Conservation (phyloP, 1,140 invertebrate species). For the Euura lappo region DNA sequence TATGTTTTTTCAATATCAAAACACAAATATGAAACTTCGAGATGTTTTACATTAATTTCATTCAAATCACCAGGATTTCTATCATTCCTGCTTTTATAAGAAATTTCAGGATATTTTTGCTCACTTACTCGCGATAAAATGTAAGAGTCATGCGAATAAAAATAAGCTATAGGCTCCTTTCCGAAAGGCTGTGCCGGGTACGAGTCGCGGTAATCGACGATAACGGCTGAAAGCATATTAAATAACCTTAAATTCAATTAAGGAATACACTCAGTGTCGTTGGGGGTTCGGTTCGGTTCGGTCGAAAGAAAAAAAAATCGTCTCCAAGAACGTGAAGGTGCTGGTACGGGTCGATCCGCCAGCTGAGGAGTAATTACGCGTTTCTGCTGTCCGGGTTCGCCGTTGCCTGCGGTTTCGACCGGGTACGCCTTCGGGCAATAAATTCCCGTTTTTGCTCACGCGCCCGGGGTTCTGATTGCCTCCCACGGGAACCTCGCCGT, state of each 20-base stretch:
- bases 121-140: too few relatives aligned
- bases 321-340: slow-evolving; percentile 15
- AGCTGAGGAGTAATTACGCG: slow-evolving; percentile 49
- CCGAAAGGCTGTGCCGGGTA: too few relatives aligned
- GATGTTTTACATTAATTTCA: too few relatives aligned
- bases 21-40: too few relatives aligned
- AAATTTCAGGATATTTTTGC: too few relatives aligned
- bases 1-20: too few relatives aligned
- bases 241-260: slow-evolving; percentile 61
- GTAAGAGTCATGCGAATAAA: too few relatives aligned
- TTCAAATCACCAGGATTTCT: too few relatives aligned
- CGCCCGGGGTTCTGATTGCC: slow-evolving; percentile 38
- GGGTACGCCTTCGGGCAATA: slow-evolving; percentile 46
- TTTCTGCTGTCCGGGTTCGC: slow-evolving; percentile 16
- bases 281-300: not conserved
- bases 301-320: slow-evolving; percentile 37
- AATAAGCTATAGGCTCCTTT: too few relatives aligned
- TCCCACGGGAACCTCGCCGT: slow-evolving; percentile 32
- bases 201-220: slow-evolving; percentile 14
- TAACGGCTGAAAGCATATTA: slow-evolving; percentile 51
- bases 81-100: too few relatives aligned
- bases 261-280: slow-evolving; percentile 42
- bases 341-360: slow-evolving; percentile 27
- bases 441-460: slow-evolving; percentile 48
- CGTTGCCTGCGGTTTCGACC: not conserved